Evolutionary conservation across 1,140 invertebrate species (phyloP), one percentile per base, ranked within the genome.

Genomic region (Drosophila kurseongensis): DNA sequence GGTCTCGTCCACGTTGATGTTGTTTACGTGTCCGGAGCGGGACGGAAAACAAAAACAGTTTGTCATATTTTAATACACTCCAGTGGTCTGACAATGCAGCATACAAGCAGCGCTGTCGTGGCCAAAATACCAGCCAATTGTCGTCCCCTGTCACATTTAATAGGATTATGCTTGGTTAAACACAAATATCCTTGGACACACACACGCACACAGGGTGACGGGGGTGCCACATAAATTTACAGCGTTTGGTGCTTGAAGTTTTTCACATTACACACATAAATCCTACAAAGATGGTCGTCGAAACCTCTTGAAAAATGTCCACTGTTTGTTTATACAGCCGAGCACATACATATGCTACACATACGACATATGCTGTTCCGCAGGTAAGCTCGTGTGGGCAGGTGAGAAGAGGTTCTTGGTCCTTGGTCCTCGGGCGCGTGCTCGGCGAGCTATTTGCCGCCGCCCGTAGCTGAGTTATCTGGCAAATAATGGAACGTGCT

Each of bases 401-500:
- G 75, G 75, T 77, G 61, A 69, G 61, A 45, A 45, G 51, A 40
- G 61, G 27, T 47, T 10, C 27, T 50, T 29, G 27, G 12, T 50
- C 9, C 42, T 35, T 36, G 59, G 82, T 88, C 76, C 83, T 89
- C 77, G 83, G 79, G 75, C 79, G 75, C 75, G 73, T 79, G 83
- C 79, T 78, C 58, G 67, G 47, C 52, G 48, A 71, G 61, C 73
- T 78, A 68, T 88, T 88, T 83, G 84, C 68, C 61, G 68, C 73
- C 84, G 74, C 77, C 84, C 82, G 84, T 79, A 69, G 80, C 77
- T 89, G 84, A 89, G 84, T 89, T 89, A 89, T 89, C 84, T 89
- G 58, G 84, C 84, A 89, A 89, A 89, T 89, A 89, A 84, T 89
- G 77, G 85, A 84, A 89, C 84, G 84, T 89, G 84, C 84, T 80